Evolutionary conservation across 64 coral and sea anemone species (phyloP).

Genomic region (Stichodactyla mertensii): DNA sequence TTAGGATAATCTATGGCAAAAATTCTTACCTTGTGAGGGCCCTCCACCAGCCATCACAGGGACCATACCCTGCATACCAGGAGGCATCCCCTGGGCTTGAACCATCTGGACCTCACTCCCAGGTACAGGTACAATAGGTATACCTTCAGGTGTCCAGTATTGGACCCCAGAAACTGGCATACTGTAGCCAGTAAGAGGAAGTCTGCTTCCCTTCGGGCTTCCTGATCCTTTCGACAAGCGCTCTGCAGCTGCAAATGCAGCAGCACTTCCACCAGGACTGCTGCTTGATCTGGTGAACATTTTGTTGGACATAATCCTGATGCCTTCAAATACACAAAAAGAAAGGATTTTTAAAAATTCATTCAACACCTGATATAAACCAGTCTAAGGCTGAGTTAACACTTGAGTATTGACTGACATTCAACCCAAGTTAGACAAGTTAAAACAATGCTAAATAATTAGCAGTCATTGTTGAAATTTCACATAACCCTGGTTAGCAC

Average conservation of each 20-base stretch:
- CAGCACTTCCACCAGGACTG: conserved; percentile 38
- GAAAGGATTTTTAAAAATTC: no score
- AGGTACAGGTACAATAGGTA: conserved; percentile 36
- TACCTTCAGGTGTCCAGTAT: conserved; percentile 51
- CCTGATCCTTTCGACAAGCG: neutral
- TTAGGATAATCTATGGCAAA: no score
- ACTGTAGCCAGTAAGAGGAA: neutral
- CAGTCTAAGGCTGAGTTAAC: no score
- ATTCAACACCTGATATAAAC: no score
- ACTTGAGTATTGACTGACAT: no score
- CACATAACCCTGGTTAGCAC: no score
- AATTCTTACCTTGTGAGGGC: conserved; percentile 7
- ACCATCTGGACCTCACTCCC: conserved; percentile 36
- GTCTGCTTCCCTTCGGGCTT: conserved; percentile 9
- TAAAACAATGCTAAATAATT: no score
- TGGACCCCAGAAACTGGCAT: conserved; percentile 24
- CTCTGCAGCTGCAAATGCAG: conserved; percentile 16
- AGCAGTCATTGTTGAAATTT: no score
- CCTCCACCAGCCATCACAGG: conserved; percentile 34
- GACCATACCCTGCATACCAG: conserved; percentile 47
- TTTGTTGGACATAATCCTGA: conserved; percentile 53
- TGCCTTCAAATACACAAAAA: conserved; percentile 4
- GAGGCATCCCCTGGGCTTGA: neutral
- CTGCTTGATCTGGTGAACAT: conserved; percentile 36
- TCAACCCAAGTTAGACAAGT: no score